Percentiles rank a stretch among this genome's conserved stretches.
These are phyloP conservation scores for Brachypodius melanocephalos DNA, from an alignment of 2,113 vertebrate genomes.

Conservation along the genomic window DNA sequence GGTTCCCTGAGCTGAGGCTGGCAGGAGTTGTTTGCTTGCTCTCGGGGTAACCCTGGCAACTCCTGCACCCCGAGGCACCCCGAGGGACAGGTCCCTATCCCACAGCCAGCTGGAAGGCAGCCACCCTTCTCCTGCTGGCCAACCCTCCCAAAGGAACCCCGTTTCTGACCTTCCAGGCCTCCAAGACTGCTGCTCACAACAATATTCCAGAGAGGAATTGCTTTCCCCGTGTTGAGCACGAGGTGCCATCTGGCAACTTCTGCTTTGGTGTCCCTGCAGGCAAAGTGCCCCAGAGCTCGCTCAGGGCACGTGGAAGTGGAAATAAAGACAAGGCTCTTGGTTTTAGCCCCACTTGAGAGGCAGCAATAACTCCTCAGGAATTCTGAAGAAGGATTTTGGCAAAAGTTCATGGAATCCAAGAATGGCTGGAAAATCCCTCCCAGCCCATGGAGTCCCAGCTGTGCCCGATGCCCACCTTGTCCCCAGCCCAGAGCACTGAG, in stretches of 20 bases:
- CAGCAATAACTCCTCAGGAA: not conserved
- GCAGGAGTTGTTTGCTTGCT: not conserved
- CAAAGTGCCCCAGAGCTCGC: fast-evolving
- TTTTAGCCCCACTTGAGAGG: not conserved
- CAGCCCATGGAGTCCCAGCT: not conserved
- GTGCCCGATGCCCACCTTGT: not conserved
- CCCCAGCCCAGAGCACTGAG: not conserved
- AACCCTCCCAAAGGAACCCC: not conserved
- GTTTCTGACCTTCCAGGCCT: not conserved
- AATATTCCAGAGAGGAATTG: not conserved
- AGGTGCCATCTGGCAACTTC: not conserved
- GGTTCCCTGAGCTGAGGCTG: not conserved
- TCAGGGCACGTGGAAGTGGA: not conserved
- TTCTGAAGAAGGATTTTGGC: not conserved
- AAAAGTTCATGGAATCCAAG: not conserved
- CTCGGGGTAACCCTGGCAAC: not conserved
- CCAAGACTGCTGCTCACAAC: not conserved
- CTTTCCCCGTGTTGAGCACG: not conserved
- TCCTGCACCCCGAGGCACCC: not conserved
- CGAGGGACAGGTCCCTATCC: not conserved
- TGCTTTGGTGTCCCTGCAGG: not conserved
- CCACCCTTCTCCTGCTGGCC: not conserved
- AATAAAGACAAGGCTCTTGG: not conserved
- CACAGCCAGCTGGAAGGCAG: not conserved
- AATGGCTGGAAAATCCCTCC: too few species aligned